Evolutionary conservation across 2,888 invertebrate species (phyloP).

Genomic region (Ophraella communa): DNA sequence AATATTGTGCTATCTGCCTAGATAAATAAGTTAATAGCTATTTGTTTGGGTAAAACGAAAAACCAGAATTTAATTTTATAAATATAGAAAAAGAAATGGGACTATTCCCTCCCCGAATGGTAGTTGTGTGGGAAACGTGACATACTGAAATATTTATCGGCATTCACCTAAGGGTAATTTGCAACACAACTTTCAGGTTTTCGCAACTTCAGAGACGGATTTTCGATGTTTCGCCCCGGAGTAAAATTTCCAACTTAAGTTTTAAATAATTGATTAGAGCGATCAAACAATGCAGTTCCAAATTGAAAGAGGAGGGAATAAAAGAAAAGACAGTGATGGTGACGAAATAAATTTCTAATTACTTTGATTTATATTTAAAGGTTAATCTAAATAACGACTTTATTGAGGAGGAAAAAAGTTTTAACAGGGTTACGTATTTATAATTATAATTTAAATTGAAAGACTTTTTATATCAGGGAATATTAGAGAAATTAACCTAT

Average conservation of each 20-base stretch:
- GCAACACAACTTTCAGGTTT: constrained; percentile 7
- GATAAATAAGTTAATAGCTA: too few species aligned
- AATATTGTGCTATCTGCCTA: too few species aligned
- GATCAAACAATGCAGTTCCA: neutral
- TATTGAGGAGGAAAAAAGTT: neutral
- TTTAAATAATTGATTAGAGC: neutral
- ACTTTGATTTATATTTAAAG: neutral
- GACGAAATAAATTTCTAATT: neutral
- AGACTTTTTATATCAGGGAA: too few species aligned
- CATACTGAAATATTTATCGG: constrained; percentile 13
- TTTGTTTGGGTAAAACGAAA: neutral
- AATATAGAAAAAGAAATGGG: neutral
- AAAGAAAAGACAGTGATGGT: neutral
- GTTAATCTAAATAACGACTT: neutral
- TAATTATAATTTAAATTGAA: too few species aligned
- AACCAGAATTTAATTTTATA: constrained; percentile 1
- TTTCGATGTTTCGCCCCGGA: neutral
- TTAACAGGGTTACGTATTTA: too few species aligned
- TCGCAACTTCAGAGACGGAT: neutral
- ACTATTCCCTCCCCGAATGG: neutral
- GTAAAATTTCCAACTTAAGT: neutral
- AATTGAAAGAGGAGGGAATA: neutral
- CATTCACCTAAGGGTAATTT: constrained; percentile 1
- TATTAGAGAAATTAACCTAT: too few species aligned
- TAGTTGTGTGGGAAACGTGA: constrained; percentile 9